Evolutionary conservation across 2,797 vertebrate genomes (phyloP).

Genomic region (Falco naumanni): DNA sequence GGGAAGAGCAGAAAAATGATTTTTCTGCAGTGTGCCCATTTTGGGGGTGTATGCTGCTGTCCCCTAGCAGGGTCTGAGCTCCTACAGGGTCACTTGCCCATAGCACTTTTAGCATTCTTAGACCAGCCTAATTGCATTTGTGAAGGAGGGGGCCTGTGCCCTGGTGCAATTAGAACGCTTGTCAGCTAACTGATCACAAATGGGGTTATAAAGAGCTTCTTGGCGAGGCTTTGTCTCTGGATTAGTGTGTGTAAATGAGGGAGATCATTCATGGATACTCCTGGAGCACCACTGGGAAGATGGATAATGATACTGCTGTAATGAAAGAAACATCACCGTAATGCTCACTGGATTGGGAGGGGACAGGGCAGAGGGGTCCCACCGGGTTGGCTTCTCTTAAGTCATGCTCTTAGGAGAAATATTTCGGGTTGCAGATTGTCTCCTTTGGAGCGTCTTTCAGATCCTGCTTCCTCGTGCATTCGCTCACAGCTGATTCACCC

Average conservation of each 20-base stretch:
- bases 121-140: neutral
- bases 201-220: neutral
- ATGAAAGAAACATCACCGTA: rapidly evolving
- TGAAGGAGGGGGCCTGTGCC: neutral
- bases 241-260: neutral
- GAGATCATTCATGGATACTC: neutral
- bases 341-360: neutral
- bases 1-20: neutral
- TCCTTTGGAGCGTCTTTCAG: no score
- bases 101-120: neutral
- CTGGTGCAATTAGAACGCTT: neutral
- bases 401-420: neutral
- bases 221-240: neutral
- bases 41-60: neutral
- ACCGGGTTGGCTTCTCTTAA: rapidly evolving
- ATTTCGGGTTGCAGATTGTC: neutral
- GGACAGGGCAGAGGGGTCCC: neutral
- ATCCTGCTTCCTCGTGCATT: neutral
- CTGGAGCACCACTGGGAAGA: neutral
- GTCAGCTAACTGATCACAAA: neutral
- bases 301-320: neutral
- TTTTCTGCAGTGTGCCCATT: neutral
- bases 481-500: neutral
- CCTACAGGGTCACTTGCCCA: neutral
- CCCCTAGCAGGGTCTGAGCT: neutral